Conservation (phyloP, 2,888 invertebrate species). For the Lithophane socia region DNA sequence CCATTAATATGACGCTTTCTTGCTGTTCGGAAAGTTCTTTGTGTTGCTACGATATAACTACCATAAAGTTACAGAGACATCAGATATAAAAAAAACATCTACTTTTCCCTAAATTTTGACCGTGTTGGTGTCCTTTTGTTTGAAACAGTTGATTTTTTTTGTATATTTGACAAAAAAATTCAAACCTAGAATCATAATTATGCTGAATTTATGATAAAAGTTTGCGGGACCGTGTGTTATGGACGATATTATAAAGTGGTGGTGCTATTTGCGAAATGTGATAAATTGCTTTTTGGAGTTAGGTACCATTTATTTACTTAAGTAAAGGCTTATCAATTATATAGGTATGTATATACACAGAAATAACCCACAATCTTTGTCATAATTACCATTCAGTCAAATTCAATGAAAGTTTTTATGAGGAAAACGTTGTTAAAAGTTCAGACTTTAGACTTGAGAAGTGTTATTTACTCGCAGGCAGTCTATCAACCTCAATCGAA, state of each 20-base stretch:
- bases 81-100: background rate
- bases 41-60: background rate
- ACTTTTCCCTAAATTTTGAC: background rate
- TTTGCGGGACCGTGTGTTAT: background rate
- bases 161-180: background rate
- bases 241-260: background rate
- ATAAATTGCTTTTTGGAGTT: background rate
- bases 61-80: background rate
- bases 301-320: too few relatives aligned
- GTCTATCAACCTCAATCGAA: slow-evolving; percentile 91
- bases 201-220: background rate
- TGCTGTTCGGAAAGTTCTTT: background rate
- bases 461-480: slow-evolving; percentile 74
- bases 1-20: background rate
- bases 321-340: too few relatives aligned
- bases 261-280: background rate
- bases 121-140: background rate
- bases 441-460: background rate
- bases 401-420: background rate
- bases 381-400: background rate
- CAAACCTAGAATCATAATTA: background rate
- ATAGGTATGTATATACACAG: background rate
- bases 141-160: background rate
- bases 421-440: background rate
- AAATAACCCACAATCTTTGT: background rate